Conservation (phyloP, 92 coral and sea anemone species). For the Meandrina meandrites region DNA sequence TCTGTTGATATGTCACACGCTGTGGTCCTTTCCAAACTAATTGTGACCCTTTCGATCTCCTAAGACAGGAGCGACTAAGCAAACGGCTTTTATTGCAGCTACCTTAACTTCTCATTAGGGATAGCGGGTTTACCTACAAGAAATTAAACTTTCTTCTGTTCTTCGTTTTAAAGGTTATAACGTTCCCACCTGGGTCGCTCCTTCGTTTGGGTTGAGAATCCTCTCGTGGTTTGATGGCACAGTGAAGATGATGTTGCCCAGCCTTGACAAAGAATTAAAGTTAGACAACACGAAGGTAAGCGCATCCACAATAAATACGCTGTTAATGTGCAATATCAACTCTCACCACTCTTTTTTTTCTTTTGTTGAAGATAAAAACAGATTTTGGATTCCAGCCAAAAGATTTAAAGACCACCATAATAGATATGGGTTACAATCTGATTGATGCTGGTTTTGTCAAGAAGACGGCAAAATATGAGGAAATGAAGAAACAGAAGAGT, state of each 20-base stretch:
- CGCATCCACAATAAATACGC: not conserved
- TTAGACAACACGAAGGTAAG: conserved; percentile 83
- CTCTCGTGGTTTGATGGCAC: conserved; percentile 71
- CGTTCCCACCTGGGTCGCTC: conserved; percentile 73
- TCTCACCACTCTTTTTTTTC: not conserved
- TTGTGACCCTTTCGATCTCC: too few relatives aligned
- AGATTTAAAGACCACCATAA: conserved; percentile 61
- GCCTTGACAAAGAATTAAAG: conserved; percentile 61
- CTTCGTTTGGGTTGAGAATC: conserved; percentile 69
- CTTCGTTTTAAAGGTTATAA: conserved; percentile 63
- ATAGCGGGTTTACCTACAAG: not conserved
- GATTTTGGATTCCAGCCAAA: conserved; percentile 85
- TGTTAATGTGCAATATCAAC: not conserved
- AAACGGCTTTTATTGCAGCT: not conserved
- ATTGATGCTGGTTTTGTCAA: conserved; percentile 91
- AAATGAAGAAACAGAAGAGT: not conserved
- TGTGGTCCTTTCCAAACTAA: too few relatives aligned
- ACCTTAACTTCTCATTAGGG: too few relatives aligned
- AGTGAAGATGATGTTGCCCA: conserved; percentile 70
- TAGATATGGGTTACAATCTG: conserved; percentile 96
- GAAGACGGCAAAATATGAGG: conserved; percentile 71
- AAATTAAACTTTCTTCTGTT: not conserved
- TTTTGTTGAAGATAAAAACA: conserved; percentile 66
- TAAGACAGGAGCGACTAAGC: not conserved
- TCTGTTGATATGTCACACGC: too few relatives aligned